Base-by-base conservation (phyloP, 2,113 vertebrate genomes). In the Chaenocephalus aceratus region DNA sequence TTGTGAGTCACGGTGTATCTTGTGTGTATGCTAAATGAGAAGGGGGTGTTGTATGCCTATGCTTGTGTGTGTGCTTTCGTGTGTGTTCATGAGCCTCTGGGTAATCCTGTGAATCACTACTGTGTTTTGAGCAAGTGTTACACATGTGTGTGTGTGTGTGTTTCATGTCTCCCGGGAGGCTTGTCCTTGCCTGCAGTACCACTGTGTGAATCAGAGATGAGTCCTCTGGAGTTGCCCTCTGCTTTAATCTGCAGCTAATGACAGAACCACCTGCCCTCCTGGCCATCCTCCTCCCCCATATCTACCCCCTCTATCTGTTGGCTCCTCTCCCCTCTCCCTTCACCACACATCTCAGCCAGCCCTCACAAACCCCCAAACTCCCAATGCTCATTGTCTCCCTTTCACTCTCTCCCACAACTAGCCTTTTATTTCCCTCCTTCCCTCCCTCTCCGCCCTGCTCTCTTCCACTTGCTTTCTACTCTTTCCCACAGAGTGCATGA, bases 211-310 rank as follows among this genome's bases (percentile, higher is more conserved):
- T 92, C 92, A 92, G 91, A 92, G 91, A 92, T 89, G 90, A 91
- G 90, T 91, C 88, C 85, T 91, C 85, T 88, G 71, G 84, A 89
- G 82, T 88, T 89, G 88, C 89, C 88, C 93, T 90, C 78, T 88
- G 80, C 87, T 92, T 92, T 92, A 92, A 92, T 93, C 90, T 90
- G 81, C 66, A 85, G 83, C 85, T 92, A 92, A 92, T 92, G 91
- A 93, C 87, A 88, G 81, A 85, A 81, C 75, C 88, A 90, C 88
- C 91, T 91, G 89, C 74, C 86, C 84, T 76, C 67, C 79, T 72
- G 58, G 67, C 79, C 18, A 61, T 16, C 21, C 45, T 5, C 58
- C 51, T 16, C 49, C 15, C 48, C 53, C 16, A 41, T 49, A 52
- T 82, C 76, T 75, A 49, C 23, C 57, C 41, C 2, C 7, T 52